Evolutionary conservation across 92 coral and sea anemone species (phyloP).

Genomic region (Porites lobata): DNA sequence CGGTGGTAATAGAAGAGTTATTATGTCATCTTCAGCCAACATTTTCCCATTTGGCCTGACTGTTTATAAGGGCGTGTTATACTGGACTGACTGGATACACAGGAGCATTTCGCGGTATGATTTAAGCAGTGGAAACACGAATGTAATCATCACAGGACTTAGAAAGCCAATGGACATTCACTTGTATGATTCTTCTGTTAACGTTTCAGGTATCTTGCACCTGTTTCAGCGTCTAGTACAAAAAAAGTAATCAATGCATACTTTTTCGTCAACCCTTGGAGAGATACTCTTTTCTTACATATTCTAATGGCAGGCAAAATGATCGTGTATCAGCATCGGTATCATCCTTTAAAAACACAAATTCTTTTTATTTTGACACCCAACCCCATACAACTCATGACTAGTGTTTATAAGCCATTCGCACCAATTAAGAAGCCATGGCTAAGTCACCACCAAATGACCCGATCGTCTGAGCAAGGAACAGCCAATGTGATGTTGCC

Average conservation of each 20-base stretch:
- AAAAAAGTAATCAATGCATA: too few species aligned
- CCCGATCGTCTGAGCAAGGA: too few species aligned
- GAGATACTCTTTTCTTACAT: not conserved
- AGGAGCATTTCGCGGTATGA: conserved; percentile 11
- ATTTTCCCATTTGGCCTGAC: conserved; percentile 59
- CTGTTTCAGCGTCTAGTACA: not conserved
- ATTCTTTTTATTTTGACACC: too few species aligned
- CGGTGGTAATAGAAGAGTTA: conserved; percentile 29
- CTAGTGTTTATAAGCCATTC: too few species aligned
- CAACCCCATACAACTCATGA: too few species aligned
- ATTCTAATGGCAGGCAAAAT: too few species aligned
- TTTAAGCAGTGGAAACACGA: not conserved
- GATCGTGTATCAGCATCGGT: too few species aligned
- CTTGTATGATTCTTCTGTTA: conserved; percentile 24
- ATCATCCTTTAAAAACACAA: too few species aligned
- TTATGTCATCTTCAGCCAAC: conserved; percentile 11
- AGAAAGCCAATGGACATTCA: conserved; percentile 38
- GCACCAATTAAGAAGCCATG: too few species aligned
- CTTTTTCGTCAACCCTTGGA: not conserved
- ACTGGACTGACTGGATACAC: conserved; percentile 54
- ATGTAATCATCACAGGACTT: conserved; percentile 5
- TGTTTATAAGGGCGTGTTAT: conserved; percentile 9
- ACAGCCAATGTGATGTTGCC: too few species aligned
- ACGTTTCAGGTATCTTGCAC: not conserved
- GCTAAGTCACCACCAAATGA: too few species aligned